A percentile compares a stretch with the other conserved stretches of the same genome.
Evolutionary conservation across 2,888 invertebrate genomes (phyloP).

Genomic region (Rapana venosa): DNA sequence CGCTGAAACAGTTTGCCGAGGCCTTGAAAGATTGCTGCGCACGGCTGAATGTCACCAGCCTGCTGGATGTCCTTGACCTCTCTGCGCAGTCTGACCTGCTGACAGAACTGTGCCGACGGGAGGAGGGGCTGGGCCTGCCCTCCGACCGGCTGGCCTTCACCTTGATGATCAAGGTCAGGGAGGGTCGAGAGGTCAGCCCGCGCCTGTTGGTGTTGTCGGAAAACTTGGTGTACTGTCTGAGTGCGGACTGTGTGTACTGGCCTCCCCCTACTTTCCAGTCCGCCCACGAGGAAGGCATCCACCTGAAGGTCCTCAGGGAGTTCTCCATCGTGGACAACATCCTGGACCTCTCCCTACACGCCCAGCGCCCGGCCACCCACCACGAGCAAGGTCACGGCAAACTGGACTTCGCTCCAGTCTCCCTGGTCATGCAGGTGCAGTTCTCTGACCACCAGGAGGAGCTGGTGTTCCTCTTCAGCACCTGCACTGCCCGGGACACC

Average conservation of each 20-base stretch:
- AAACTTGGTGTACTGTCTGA: slow-evolving; percentile 70
- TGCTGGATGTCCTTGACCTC: slow-evolving; percentile 59
- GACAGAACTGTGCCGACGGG: slow-evolving; percentile 60
- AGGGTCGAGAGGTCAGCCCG: slow-evolving; percentile 46
- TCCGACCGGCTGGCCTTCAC: slow-evolving; percentile 65
- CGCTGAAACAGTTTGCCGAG: slow-evolving; percentile 64
- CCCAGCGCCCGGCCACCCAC: neutral
- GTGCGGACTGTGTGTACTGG: slow-evolving; percentile 65
- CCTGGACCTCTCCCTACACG: slow-evolving; percentile 67
- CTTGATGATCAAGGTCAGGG: slow-evolving; percentile 57
- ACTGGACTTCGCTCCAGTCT: slow-evolving; percentile 41
- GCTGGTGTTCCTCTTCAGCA: slow-evolving; percentile 62
- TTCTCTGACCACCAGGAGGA: neutral
- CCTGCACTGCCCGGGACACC: slow-evolving; percentile 62
- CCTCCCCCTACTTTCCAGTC: slow-evolving; percentile 72
- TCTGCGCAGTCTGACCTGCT: slow-evolving; percentile 63
- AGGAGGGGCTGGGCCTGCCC: slow-evolving; percentile 63
- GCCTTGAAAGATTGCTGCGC: slow-evolving; percentile 59
- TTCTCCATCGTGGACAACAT: slow-evolving; percentile 70
- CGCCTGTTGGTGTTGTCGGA: slow-evolving; percentile 70
- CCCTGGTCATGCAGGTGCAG: slow-evolving; percentile 1
- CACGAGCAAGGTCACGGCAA: no score
- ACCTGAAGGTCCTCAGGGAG: slow-evolving; percentile 67
- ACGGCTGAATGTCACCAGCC: slow-evolving; percentile 43
- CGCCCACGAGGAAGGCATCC: slow-evolving; percentile 57